Conservation (phyloP, 30 jellyfish, hydroid and myxozoan genomes). For the Hydra vulgaris region DNA sequence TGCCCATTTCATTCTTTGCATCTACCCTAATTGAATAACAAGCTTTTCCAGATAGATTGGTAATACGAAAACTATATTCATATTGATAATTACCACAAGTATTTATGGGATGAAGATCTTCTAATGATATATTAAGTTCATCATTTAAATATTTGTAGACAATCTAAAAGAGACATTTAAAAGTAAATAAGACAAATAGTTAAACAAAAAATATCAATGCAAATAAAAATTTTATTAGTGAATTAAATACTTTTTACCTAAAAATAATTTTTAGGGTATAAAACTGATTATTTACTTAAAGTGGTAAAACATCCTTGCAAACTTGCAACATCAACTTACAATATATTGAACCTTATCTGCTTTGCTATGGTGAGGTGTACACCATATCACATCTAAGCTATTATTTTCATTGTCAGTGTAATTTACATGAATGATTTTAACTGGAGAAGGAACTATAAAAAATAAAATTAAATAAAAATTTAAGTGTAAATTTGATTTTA, state of each 20-base stretch:
- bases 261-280: too few species aligned
- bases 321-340: slow-evolving; percentile 33
- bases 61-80: background rate
- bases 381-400: slow-evolving; percentile 33
- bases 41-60: background rate
- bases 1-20: background rate
- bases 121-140: too few species aligned
- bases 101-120: background rate
- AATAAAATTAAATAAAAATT: too few species aligned
- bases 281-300: background rate
- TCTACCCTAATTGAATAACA: background rate
- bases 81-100: background rate
- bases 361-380: slow-evolving; percentile 19
- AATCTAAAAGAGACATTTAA: too few species aligned
- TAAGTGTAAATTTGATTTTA: too few species aligned
- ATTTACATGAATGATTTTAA: background rate
- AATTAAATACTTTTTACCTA: too few species aligned
- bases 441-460: slow-evolving; percentile 35
- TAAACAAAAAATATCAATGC: too few species aligned
- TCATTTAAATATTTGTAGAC: too few species aligned
- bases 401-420: slow-evolving; percentile 22
- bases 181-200: too few species aligned
- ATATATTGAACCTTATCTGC: slow-evolving; percentile 36
- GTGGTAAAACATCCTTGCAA: too few species aligned
- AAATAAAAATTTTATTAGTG: too few species aligned